A percentile compares a stretch with the other conserved stretches of the same genome.
Conservation (phyloP, 1,140 invertebrate genomes). For the Spodoptera litura region DNA sequence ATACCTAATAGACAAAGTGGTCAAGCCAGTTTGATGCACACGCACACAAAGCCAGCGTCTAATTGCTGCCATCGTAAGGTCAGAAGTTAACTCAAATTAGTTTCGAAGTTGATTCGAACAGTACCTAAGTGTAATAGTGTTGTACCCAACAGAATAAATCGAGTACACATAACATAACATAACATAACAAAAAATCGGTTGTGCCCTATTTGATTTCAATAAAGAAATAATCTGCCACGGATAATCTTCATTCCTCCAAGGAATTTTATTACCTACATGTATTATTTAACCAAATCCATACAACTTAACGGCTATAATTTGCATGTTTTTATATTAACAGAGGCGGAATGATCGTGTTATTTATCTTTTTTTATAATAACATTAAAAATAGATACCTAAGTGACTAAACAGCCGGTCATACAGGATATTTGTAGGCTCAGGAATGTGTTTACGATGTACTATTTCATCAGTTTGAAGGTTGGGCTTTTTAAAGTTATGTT, state of each 20-base stretch:
- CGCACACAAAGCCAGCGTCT: neutral
- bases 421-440: neutral
- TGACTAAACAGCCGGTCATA: neutral
- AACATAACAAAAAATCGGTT: too few relatives aligned
- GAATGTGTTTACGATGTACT: neutral
- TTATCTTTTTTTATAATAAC: neutral
- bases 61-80: conserved; percentile 48
- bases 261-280: neutral
- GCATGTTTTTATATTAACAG: neutral
- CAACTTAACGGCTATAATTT: conserved; percentile 2
- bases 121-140: neutral
- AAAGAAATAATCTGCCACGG: neutral
- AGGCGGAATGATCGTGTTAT: neutral
- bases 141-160: neutral
- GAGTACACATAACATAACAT: too few relatives aligned
- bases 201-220: too few relatives aligned
- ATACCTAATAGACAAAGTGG: neutral
- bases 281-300: neutral
- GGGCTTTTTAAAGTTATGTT: neutral
- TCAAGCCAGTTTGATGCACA: conserved; percentile 44
- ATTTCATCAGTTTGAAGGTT: neutral
- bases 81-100: conserved; percentile 46
- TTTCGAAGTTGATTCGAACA: conserved; percentile 26
- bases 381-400: neutral
- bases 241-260: neutral